A percentile compares a stretch with the other conserved stretches of the same genome.
phyloP scores from a whole-genome alignment of 2,888 invertebrate species.

The Mythimna impura region DNA sequence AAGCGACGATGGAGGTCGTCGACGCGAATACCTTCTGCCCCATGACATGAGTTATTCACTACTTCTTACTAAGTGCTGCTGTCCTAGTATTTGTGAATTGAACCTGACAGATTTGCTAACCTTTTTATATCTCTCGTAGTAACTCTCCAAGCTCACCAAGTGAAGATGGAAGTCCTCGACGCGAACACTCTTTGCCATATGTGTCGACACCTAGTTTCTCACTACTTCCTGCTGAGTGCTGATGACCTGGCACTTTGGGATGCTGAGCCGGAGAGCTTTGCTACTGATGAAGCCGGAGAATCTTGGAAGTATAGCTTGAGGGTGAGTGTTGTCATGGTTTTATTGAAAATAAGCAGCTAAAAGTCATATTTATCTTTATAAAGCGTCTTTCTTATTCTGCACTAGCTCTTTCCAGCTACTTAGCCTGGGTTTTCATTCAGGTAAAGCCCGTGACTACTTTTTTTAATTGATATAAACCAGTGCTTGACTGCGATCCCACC shows the following conservation, averaged over 20 bases:
- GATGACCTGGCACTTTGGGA: conserved; percentile 97
- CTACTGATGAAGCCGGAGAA: conserved; percentile 96
- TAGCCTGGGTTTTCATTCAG: no score
- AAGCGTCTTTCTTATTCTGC: no score
- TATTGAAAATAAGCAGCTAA: not conserved
- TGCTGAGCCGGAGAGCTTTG: conserved; percentile 97
- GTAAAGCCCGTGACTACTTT: no score
- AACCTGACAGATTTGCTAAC: not conserved
- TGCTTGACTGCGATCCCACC: no score
- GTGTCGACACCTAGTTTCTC: conserved; percentile 95
- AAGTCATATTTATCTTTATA: not conserved
- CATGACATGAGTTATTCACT: no score
- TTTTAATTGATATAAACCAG: no score
- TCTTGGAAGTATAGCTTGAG: conserved; percentile 98
- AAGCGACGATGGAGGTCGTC: not conserved
- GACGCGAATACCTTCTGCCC: not conserved
- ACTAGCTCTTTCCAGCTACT: no score
- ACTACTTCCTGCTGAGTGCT: conserved; percentile 96
- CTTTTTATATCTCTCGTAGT: conserved; percentile 68
- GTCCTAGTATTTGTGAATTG: not conserved
- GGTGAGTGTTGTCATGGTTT: conserved; percentile 88
- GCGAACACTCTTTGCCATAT: conserved; percentile 94
- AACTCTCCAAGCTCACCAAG: conserved; percentile 91
- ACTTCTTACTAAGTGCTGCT: not conserved
- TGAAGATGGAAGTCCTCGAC: conserved; percentile 95